Evolutionary conservation across 2,797 vertebrate species (phyloP), one percentile per base, ranked within the genome.

Genomic region (Monodelphis domestica): DNA sequence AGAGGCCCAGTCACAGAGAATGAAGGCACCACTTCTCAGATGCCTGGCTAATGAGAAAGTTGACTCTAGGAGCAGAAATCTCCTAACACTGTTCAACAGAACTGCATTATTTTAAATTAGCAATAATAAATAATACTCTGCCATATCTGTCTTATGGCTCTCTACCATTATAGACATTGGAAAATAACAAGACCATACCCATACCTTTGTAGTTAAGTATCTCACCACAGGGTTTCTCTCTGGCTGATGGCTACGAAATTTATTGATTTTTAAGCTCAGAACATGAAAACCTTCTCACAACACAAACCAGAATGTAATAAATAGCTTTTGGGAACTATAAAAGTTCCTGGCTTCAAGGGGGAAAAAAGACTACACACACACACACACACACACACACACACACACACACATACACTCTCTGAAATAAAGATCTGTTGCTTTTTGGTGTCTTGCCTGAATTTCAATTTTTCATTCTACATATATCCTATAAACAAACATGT

Each of bases 241-340:
- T 95, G 93, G 89, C 53, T 94, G 90, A 95, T 84, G 96, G 93
- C 51, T 91, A 95, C 50, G 89, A 53, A 91, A 93, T 84, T 93
- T 87, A 56, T 92, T 90, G 93, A 53, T 91, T 96, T 97, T 88
- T 94, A 88, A 95, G 55, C 89, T 95, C 90, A 90, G 70, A 94
- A 87, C 55, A 95, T 55, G 87, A 95, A 96, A 95, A 94, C 59
- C 91, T 97, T 90, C 87, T 96, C 95, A 97, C 96, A 95, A 94
- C 95, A 95, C 90, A 63, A 95, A 53, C 53, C 95, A 63, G 57
- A 95, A 92, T 93, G 55, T 87, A 97, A 95, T 50, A 93, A 59
- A 78, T 97, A 91, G 53, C 53, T 93, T 94, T 97, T 96, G 70
- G 70, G 70, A 96, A 96, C 70, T 95, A 96, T 96, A 91, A 95